Conservation (phyloP, 2,888 invertebrate genomes). For the Helobdella robusta region DNA sequence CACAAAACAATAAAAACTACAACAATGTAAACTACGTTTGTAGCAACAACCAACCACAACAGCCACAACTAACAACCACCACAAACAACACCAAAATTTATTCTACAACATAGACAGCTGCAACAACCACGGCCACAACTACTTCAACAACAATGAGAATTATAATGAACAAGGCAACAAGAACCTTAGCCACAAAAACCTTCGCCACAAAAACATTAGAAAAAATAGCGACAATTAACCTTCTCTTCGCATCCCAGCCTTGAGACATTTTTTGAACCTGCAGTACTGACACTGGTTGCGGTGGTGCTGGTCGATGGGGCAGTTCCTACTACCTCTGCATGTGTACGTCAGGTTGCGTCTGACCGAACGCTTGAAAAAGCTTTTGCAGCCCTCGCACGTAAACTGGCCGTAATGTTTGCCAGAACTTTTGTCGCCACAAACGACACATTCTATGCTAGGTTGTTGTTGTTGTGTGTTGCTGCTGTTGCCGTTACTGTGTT, state of each 20-base stretch:
- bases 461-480: slow-evolving; percentile 11
- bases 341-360: slow-evolving; percentile 93
- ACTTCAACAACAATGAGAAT: neutral
- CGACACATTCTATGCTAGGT: slow-evolving; percentile 76
- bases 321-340: slow-evolving; percentile 89
- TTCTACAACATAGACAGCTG: neutral
- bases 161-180: neutral
- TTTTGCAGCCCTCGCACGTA: slow-evolving; percentile 92
- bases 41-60: neutral
- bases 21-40: neutral
- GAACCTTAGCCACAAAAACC: neutral
- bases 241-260: slow-evolving; percentile 99
- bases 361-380: slow-evolving; percentile 97
- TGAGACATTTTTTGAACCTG: slow-evolving; percentile 95
- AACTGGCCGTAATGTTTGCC: slow-evolving; percentile 99
- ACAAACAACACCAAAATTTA: neutral
- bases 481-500: neutral
- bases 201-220: neutral
- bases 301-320: slow-evolving; percentile 97
- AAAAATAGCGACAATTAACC: slow-evolving; percentile 60
- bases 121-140: neutral
- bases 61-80: neutral
- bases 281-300: slow-evolving; percentile 99
- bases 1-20: neutral
- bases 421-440: slow-evolving; percentile 94